Percentiles rank a stretch among this genome's conserved stretches.
These are phyloP conservation scores for Taenioides sp. DNA, from an alignment of 2,797 vertebrate genomes.

Conservation along the genomic window DNA sequence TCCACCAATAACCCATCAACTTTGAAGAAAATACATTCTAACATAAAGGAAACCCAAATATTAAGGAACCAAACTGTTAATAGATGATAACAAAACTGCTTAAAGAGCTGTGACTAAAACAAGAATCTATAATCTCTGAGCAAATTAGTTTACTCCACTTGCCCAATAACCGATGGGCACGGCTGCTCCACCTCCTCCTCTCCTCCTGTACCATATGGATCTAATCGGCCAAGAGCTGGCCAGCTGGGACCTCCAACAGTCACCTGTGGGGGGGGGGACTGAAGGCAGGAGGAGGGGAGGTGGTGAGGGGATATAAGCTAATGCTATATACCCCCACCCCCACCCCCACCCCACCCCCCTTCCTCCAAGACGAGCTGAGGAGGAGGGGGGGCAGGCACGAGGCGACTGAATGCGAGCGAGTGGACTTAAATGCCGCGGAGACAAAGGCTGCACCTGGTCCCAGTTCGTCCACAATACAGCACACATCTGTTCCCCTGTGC, in stretches of 20 bases:
- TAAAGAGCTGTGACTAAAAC: conserved; percentile 1
- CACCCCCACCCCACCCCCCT: conserved; percentile 2
- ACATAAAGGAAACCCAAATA: not conserved
- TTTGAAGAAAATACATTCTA: too few relatives aligned
- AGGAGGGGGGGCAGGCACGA: conserved; percentile 67
- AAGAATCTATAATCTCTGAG: conserved; percentile 13
- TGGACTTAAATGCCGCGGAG: conserved; percentile 78
- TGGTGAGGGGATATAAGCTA: conserved; percentile 52
- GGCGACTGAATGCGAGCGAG: conserved; percentile 82
- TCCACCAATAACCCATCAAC: too few relatives aligned
- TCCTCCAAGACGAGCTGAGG: conserved; percentile 50
- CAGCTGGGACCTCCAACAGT: conserved; percentile 98
- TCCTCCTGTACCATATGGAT: conserved; percentile 89
- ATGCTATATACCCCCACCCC: conserved; percentile 14
- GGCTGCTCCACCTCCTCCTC: conserved; percentile 15
- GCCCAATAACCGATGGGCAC: conserved; percentile 46
- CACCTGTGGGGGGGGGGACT: conserved; percentile 89
- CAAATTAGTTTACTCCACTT: conserved; percentile 45
- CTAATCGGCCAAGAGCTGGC: conserved; percentile 94
- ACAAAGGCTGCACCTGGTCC: conserved; percentile 98
- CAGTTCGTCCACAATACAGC: conserved; percentile 81
- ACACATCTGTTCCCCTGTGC: conserved; percentile 89
- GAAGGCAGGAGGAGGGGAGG: conserved; percentile 63
- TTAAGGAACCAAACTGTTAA: not conserved
- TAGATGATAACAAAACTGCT: not conserved